Base-by-base conservation (phyloP, 2,113 vertebrate genomes). In the Tachysurus vachellii region DNA sequence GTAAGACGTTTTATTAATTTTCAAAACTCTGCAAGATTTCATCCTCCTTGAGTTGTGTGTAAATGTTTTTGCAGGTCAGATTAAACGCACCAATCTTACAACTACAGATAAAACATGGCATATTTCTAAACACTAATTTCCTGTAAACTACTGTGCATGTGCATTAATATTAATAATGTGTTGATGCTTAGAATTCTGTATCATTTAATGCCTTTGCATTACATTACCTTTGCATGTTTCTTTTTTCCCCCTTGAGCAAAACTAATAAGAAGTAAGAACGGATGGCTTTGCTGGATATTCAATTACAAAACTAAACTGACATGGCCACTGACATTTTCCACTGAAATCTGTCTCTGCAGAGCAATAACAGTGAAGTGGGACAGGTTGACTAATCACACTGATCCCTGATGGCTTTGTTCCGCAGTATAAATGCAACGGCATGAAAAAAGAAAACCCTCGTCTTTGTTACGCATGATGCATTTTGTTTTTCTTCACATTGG, bases 311-410 rank as follows among this genome's bases (percentile, higher is more conserved):
- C 76, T 44, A 89, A 88, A 85, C 85, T 83, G 86, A 87, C 86
- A 85, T 70, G 66, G 42, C 44, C 9, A 42, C 80, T 80, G 86
- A 88, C 85, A 88, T 89, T 86, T 85, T 79, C 75, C 85, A 64
- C 80, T 79, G 57, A 44, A 81, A 81, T 61, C 56, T 42, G 31
- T 81, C 57, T 81, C 79, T 44, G 57, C 21, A 86, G 86, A 87
- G 86, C 89, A 87, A 54, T 80, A 85, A 84, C 87, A 73, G 64
- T 85, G 87, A 88, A 70, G 68, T 80, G 70, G 76, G 88, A 85
- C 91, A 90, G 84, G 83, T 87, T 85, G 84, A 87, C 89, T 76
- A 87, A 90, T 91, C 86, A 42, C 57, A 75, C 82, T 83, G 53
- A 91, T 87, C 64, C 50, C 71, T 68, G 21, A 70, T 68, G 82